Conservation (phyloP, 2,113 vertebrate species). For the Isurus oxyrinchus region DNA sequence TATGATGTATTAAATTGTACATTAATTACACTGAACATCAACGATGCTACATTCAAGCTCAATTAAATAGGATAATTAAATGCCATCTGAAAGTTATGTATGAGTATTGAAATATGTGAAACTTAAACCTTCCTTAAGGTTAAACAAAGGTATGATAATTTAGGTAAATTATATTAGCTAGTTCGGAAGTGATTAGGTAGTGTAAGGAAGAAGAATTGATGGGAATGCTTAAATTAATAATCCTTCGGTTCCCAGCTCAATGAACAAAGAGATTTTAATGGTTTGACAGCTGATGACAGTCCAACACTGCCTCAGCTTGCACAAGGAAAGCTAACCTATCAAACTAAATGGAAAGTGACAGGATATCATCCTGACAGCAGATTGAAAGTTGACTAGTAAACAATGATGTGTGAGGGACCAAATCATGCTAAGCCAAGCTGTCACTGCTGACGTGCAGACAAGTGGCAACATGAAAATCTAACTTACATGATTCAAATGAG, state of each 20-base stretch:
- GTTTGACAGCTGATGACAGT: slow-evolving; percentile 57
- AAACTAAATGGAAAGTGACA: slow-evolving; percentile 62
- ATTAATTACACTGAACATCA: not conserved
- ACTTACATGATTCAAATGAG: slow-evolving; percentile 21
- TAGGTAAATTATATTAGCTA: not conserved
- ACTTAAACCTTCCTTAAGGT: not conserved
- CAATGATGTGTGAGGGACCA: slow-evolving; percentile 52
- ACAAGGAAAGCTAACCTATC: slow-evolving; percentile 58
- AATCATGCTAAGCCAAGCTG: slow-evolving; percentile 52
- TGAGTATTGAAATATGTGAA: not conserved
- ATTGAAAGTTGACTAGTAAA: slow-evolving; percentile 52
- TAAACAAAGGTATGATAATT: not conserved
- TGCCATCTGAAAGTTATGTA: not conserved
- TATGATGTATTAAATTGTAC: not conserved
- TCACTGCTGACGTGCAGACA: slow-evolving; percentile 55
- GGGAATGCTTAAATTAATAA: slow-evolving; percentile 12
- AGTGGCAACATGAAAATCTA: slow-evolving; percentile 45
- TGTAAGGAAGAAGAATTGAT: not conserved
- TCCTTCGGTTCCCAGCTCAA: slow-evolving; percentile 42
- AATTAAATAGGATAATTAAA: not conserved
- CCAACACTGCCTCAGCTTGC: slow-evolving; percentile 49
- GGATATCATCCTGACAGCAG: slow-evolving; percentile 52
- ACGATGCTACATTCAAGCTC: not conserved
- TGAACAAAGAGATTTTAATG: slow-evolving; percentile 50
- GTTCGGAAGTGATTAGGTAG: not conserved